phyloP scores from a whole-genome alignment of 2,888 invertebrate genomes.

The Argynnis bischoffii region DNA sequence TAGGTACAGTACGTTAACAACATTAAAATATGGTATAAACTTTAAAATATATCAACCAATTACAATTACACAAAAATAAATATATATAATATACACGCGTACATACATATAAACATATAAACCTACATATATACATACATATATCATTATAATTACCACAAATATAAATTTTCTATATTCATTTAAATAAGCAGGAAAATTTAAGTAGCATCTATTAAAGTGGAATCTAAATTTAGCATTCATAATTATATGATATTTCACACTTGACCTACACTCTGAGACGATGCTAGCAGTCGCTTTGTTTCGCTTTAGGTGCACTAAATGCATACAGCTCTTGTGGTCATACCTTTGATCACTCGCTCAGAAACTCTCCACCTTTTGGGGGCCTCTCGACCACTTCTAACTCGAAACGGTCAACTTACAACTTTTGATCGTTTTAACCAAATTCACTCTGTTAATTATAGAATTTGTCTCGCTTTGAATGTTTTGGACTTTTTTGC shows the following conservation, averaged over 20 bases:
- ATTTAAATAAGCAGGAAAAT: conserved; percentile 1
- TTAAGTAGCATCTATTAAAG: not conserved
- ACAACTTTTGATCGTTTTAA: conserved; percentile 11
- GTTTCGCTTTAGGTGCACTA: conserved; percentile 15
- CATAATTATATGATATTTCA: conserved; percentile 21
- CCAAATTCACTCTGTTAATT: conserved; percentile 7
- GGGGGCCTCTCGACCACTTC: conserved; percentile 15
- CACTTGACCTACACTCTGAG: conserved; percentile 20
- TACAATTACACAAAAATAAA: too few species aligned
- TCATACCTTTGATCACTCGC: conserved; percentile 28
- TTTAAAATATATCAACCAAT: too few species aligned
- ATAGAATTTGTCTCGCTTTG: conserved; percentile 8
- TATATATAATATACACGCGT: too few species aligned
- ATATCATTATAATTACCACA: too few species aligned
- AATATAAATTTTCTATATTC: not conserved
- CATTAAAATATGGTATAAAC: too few species aligned
- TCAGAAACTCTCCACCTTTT: conserved; percentile 26
- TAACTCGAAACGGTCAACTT: conserved; percentile 24
- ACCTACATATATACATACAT: too few species aligned
- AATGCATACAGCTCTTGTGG: conserved; percentile 19
- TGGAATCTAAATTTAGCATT: conserved; percentile 2
- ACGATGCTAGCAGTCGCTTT: conserved; percentile 18
- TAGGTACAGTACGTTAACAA: too few species aligned
- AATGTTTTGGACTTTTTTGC: not conserved
- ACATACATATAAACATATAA: too few species aligned